phyloP scores from a whole-genome alignment of 2,797 vertebrate genomes.

The Emys orbicularis region DNA sequence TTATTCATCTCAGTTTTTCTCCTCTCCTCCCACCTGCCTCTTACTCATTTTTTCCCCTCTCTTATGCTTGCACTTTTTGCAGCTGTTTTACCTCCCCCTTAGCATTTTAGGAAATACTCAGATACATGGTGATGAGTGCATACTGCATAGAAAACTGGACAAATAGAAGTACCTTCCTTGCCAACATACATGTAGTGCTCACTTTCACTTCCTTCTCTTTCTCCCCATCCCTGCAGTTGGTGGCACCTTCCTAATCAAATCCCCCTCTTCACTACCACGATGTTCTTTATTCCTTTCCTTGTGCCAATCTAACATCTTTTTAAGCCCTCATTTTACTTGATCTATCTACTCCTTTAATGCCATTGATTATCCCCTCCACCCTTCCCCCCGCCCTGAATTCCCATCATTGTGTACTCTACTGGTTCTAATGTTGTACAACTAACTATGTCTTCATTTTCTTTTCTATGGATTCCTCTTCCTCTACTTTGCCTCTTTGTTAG shows the following conservation, averaged over 20 bases:
- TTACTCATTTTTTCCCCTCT: background rate
- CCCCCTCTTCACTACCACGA: background rate
- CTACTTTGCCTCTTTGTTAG: background rate
- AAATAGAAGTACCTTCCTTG: background rate
- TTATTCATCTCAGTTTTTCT: background rate
- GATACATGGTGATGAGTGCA: accelerated
- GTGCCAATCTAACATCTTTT: background rate
- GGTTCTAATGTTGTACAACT: background rate
- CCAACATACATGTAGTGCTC: background rate
- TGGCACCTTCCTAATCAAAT: background rate
- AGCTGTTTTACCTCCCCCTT: background rate
- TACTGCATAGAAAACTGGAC: background rate
- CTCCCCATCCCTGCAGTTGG: background rate
- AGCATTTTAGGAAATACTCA: background rate
- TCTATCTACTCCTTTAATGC: background rate
- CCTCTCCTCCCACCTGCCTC: background rate
- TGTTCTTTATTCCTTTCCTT: background rate
- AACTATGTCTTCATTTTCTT: background rate
- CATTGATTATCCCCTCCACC: background rate
- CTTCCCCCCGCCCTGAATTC: background rate
- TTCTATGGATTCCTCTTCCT: background rate
- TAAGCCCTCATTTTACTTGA: background rate
- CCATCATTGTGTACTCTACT: background rate
- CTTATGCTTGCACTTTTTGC: background rate
- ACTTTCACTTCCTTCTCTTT: background rate